phyloP scores from a whole-genome alignment of 2,113 vertebrate species.

The Python bivittatus region DNA sequence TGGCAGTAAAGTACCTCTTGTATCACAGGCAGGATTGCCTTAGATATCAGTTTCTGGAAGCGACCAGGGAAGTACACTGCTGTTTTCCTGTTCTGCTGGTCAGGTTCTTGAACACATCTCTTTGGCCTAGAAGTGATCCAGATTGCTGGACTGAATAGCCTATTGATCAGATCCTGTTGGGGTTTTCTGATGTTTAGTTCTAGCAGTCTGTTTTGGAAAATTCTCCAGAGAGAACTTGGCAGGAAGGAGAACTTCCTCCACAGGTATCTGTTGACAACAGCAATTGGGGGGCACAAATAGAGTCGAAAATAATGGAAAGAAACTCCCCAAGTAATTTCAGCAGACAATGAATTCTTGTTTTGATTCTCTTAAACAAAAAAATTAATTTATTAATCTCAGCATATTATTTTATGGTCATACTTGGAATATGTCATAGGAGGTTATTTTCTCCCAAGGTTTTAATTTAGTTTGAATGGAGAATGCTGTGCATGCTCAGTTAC shows the following conservation, averaged over 20 bases:
- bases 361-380: background rate
- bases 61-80: background rate
- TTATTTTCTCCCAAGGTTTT: background rate
- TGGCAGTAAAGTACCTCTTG: background rate
- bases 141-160: background rate
- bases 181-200: background rate
- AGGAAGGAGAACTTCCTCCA: background rate
- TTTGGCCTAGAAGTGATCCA: background rate
- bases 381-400: background rate
- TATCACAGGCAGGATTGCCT: background rate
- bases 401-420: background rate
- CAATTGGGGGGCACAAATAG: background rate
- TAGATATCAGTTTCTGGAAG: background rate
- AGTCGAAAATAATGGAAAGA: too few relatives aligned
- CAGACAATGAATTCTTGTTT: slow-evolving; percentile 31
- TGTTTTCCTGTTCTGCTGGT: background rate
- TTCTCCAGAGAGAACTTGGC: background rate
- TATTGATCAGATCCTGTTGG: background rate
- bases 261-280: background rate
- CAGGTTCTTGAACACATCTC: background rate
- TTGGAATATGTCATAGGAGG: background rate
- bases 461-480: background rate
- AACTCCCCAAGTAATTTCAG: background rate
- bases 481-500: background rate
- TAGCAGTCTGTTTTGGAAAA: background rate